Conservation (phyloP, 2,113 vertebrate genomes). For the Myrmecophaga tridactyla region DNA sequence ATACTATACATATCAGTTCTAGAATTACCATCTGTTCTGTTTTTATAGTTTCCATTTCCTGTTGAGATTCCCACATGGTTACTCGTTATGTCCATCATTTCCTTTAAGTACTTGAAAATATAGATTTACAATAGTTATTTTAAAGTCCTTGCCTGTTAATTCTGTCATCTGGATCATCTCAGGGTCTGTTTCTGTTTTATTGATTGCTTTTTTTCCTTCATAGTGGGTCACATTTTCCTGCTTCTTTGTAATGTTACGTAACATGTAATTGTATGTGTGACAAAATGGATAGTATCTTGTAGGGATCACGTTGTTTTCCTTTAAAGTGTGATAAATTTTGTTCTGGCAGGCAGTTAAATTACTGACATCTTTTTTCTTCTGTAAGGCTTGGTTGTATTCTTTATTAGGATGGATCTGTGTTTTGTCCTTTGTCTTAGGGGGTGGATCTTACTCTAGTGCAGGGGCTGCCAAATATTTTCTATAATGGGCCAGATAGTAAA, state of each 20-base stretch:
- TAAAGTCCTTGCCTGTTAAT: constrained; percentile 32
- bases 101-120: background rate
- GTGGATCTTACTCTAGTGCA: background rate
- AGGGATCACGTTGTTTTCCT: background rate
- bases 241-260: background rate
- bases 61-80: constrained; percentile 1
- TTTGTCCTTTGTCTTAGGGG: background rate
- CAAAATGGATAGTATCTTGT: background rate
- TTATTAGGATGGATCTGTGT: constrained; percentile 13
- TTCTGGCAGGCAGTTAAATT: background rate
- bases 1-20: background rate
- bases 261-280: background rate
- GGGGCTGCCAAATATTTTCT: background rate
- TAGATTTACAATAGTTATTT: constrained; percentile 4
- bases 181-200: constrained; percentile 16
- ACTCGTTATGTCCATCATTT: constrained; percentile 1
- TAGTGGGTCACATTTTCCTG: background rate
- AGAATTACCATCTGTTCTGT: constrained; percentile 23
- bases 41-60: background rate
- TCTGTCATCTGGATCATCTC: background rate
- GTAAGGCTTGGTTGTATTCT: background rate
- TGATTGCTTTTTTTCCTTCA: background rate
- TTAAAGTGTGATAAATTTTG: background rate
- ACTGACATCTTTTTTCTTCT: background rate
- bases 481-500: background rate